Evolutionary conservation across 2,888 invertebrate genomes (phyloP), one percentile per base, ranked within the genome.

Genomic region (Chrysodeixis includens): DNA sequence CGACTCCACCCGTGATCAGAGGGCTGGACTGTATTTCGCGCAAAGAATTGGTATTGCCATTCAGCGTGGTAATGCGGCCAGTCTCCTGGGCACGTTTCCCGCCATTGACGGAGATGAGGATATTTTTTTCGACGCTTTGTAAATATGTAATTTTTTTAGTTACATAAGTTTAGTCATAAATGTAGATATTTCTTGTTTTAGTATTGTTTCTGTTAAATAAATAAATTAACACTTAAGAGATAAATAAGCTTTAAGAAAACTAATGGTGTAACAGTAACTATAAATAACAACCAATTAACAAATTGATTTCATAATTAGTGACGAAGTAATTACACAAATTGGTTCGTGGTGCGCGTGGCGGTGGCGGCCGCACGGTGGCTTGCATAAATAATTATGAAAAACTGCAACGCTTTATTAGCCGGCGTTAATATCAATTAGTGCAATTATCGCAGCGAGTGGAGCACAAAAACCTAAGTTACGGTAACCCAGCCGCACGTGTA

Each of bases 381-480:
- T 64, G 54, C 56, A 56, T 56, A 77, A 66, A 56, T 62, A 69
- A 67, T 68, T 52, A 63, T 35, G 44, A 64, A 74, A 66, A 69
- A 64, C 51, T 64, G 58, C 54, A 59, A 30, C 58, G 46, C 26
- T 61, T 44, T 57, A 65, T 72, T 70, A 69, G 35, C 14, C 9
- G 55, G 53, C 57, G 58, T 69, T 69, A 60, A 61, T 66, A 65
- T 68, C 59, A 69, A 79, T 79, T 66, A 30, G 54, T 30, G 56
- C 40, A 20, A 60, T 74, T 58, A 75, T 20, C 49, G 14, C 52
- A 49, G 35, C 30, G 22, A 55, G 46, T 16, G 14, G 49, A 18
- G 56, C 53, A 55, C 16, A 22, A 20, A 55, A 7, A 18, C 18
- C 66, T 7, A 12, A 14, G 44, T 66, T 66, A 62, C 62, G 46